Conservation (phyloP, 1,140 invertebrate species). For the Schlechtendalia chinensis region DNA sequence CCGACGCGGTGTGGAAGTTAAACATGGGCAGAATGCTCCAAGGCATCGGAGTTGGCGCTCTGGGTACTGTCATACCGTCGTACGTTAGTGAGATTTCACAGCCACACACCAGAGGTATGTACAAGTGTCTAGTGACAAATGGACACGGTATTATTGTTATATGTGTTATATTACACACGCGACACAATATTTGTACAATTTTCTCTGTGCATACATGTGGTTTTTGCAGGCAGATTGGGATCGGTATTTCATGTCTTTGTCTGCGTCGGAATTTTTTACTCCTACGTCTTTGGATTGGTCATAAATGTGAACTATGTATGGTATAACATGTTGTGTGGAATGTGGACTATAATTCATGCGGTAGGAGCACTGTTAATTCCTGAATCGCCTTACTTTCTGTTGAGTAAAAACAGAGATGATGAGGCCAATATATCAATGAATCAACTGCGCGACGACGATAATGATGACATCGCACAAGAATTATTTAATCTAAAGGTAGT, state of each 20-base stretch:
- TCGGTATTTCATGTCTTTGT: conserved; percentile 80
- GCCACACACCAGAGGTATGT: conserved; percentile 68
- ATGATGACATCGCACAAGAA: background rate
- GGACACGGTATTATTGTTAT: too few relatives aligned
- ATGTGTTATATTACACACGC: too few relatives aligned
- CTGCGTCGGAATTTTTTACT: conserved; percentile 74
- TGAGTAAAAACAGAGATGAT: conserved; percentile 58
- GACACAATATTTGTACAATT: too few relatives aligned
- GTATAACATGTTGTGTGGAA: conserved; percentile 66
- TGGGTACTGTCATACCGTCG: conserved; percentile 78
- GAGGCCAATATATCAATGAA: background rate
- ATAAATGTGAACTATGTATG: conserved; percentile 61
- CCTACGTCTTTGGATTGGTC: conserved; percentile 70
- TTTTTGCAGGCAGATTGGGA: conserved; percentile 66
- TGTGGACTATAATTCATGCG: conserved; percentile 67
- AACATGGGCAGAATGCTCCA: conserved; percentile 73
- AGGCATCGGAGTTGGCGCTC: conserved; percentile 72
- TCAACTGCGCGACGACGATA: background rate
- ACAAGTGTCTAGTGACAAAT: background rate
- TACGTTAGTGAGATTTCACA: conserved; percentile 87
- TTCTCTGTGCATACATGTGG: too few relatives aligned
- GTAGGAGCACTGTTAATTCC: conserved; percentile 71
- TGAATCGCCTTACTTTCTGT: conserved; percentile 75
- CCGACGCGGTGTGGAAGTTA: conserved; percentile 63
- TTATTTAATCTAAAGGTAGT: background rate